Percentiles rank a stretch among this genome's conserved stretches.
These are phyloP conservation scores for Leucania comma DNA, from an alignment of 2,888 invertebrate species.

Conservation along the genomic window DNA sequence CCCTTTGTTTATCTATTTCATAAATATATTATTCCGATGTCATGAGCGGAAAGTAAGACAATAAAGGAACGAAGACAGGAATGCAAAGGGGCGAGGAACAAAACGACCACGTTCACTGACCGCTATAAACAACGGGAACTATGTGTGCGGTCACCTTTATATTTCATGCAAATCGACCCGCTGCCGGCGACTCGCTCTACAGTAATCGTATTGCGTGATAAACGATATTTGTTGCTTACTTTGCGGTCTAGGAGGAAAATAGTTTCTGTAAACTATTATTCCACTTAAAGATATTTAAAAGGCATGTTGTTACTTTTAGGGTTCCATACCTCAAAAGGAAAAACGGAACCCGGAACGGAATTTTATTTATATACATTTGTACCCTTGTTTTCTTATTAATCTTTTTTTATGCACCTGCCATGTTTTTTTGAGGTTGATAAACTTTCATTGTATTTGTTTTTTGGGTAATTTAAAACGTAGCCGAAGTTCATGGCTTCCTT, in stretches of 20 bases:
- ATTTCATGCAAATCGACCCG: slow-evolving; percentile 88
- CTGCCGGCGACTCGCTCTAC: slow-evolving; percentile 73
- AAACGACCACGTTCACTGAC: slow-evolving; percentile 82
- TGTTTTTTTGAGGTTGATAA: too few relatives aligned
- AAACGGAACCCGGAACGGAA: too few relatives aligned
- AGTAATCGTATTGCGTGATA: slow-evolving; percentile 78
- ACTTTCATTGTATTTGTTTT: too few relatives aligned
- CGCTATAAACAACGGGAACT: slow-evolving; percentile 89
- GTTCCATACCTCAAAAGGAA: too few relatives aligned
- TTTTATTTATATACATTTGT: too few relatives aligned
- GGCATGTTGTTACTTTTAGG: slow-evolving; percentile 6
- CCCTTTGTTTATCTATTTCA: slow-evolving; percentile 77
- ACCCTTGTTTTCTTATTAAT: too few relatives aligned
- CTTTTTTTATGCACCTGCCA: too few relatives aligned
- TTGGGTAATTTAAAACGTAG: too few relatives aligned
- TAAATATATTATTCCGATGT: slow-evolving; percentile 83
- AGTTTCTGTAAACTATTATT: slow-evolving; percentile 40
- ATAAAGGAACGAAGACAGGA: slow-evolving; percentile 88
- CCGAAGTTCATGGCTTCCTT: too few relatives aligned
- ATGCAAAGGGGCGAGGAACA: slow-evolving; percentile 83
- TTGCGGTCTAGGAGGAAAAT: slow-evolving; percentile 58
- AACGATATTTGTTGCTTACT: slow-evolving; percentile 68
- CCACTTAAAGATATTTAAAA: slow-evolving; percentile 35
- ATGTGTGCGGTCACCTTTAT: slow-evolving; percentile 89
- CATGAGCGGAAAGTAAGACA: slow-evolving; percentile 89